A percentile compares a stretch with the other conserved stretches of the same genome.
phyloP scores from a whole-genome alignment of 2,113 vertebrate species.

The Lophius piscatorius region DNA sequence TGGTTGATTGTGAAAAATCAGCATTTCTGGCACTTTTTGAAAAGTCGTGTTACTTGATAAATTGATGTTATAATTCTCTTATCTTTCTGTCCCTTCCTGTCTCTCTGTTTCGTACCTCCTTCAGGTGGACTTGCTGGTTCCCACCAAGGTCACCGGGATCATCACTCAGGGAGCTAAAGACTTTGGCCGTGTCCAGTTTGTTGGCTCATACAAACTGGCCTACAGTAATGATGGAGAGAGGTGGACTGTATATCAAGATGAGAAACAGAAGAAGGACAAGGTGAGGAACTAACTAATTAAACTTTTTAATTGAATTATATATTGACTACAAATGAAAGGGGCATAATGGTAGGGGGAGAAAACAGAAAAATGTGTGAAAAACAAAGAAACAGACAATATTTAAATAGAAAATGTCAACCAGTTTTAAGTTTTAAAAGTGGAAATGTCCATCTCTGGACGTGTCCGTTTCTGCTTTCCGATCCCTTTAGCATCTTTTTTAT shows the following conservation, averaged over 20 bases:
- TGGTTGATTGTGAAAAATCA: conserved; percentile 28
- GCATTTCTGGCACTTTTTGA: conserved; percentile 21
- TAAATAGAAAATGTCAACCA: conserved; percentile 23
- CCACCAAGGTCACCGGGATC: conserved; percentile 95
- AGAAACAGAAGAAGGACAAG: conserved; percentile 98
- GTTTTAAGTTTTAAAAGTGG: conserved; percentile 12
- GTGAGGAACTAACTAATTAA: conserved; percentile 82
- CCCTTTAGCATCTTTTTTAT: conserved; percentile 48
- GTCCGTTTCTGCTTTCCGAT: conserved; percentile 24
- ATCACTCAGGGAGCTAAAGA: conserved; percentile 99
- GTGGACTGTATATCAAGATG: conserved; percentile 94
- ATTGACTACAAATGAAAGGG: not conserved
- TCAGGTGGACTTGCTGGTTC: conserved; percentile 91
- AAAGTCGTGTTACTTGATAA: too few species aligned
- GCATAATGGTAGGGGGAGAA: conserved; percentile 4
- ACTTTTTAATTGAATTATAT: too few species aligned
- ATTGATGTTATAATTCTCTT: too few species aligned
- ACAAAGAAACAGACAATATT: conserved; percentile 6
- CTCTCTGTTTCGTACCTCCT: conserved; percentile 1
- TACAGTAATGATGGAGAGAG: conserved; percentile 93
- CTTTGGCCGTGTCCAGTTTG: conserved; percentile 97
- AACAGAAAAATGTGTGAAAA: conserved; percentile 4
- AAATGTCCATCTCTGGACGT: conserved; percentile 35
- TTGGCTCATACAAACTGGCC: conserved; percentile 96
- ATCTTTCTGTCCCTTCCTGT: not conserved